These are phyloP conservation scores for Catamblyrhynchus diadema DNA, from an alignment of 2,797 vertebrate genomes.

Conservation along the genomic window DNA sequence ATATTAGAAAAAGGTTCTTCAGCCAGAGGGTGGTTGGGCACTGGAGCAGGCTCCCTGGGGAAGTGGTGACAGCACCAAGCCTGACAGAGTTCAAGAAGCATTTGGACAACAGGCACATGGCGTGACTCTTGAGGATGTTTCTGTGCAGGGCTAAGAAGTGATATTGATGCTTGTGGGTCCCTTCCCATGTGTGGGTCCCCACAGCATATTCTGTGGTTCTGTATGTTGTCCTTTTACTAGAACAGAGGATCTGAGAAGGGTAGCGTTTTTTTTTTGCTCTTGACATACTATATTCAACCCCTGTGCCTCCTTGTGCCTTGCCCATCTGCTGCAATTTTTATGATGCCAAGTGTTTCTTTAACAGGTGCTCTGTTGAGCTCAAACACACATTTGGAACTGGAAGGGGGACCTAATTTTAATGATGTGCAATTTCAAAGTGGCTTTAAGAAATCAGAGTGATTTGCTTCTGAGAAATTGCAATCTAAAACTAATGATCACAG, in stretches of 20 bases:
- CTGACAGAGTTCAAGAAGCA: neutral
- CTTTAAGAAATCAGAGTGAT: slow-evolving; percentile 18
- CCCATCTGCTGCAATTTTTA: slow-evolving; percentile 1
- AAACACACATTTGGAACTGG: neutral
- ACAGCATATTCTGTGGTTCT: neutral
- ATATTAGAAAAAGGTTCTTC: neutral
- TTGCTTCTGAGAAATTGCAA: neutral
- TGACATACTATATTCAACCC: neutral
- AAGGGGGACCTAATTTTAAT: neutral
- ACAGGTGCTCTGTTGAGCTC: neutral
- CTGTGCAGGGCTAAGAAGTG: neutral
- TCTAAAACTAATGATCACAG: slow-evolving; percentile 29
- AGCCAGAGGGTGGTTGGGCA: neutral
- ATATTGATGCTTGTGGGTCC: neutral
- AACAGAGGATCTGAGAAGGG: neutral
- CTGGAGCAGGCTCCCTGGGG: no score
- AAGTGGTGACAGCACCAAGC: neutral
- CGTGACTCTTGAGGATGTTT: neutral
- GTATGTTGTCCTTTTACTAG: neutral
- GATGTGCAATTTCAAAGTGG: slow-evolving; percentile 1
- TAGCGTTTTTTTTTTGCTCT: neutral
- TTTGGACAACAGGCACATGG: neutral
- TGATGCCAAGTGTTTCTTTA: neutral
- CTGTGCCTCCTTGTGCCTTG: neutral
- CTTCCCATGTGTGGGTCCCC: neutral